phyloP scores from a whole-genome alignment of 2,888 invertebrate species.

The Drosophila prolongata region DNA sequence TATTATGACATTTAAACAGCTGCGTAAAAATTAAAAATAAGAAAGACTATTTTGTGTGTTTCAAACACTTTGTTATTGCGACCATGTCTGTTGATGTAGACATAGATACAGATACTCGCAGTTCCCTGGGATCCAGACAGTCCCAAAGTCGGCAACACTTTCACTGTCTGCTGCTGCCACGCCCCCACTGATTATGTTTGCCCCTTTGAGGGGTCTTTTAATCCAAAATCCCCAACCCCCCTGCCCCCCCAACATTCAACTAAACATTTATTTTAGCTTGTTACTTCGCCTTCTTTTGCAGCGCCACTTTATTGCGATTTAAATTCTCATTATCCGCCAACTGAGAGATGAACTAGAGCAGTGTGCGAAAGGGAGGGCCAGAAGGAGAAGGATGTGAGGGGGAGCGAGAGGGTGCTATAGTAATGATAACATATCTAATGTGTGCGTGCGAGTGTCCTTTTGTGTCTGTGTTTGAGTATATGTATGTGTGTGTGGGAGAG shows the following conservation, averaged over 20 bases:
- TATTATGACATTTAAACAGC: too few species aligned
- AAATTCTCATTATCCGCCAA: slow-evolving; percentile 67
- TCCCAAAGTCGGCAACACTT: slow-evolving; percentile 65
- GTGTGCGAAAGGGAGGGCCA: background rate
- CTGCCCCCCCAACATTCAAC: slow-evolving; percentile 15
- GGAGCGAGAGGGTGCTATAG: slow-evolving; percentile 3
- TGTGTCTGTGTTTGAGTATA: slow-evolving; percentile 1
- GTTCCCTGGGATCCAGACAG: slow-evolving; percentile 37
- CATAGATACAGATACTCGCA: slow-evolving; percentile 20
- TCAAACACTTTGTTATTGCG: background rate
- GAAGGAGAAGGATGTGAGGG: background rate
- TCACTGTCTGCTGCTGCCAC: slow-evolving; percentile 46
- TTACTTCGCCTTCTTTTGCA: slow-evolving; percentile 49
- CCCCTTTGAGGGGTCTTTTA: slow-evolving; percentile 1
- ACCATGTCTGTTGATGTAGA: slow-evolving; percentile 7
- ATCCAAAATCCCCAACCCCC: background rate
- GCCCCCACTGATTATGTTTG: slow-evolving; percentile 1
- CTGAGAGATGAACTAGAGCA: slow-evolving; percentile 24
- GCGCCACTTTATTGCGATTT: slow-evolving; percentile 70
- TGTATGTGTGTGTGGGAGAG: slow-evolving; percentile 28
- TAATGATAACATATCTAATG: slow-evolving; percentile 47
- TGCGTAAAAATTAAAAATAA: too few species aligned
- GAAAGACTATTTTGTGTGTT: background rate
- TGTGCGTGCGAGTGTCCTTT: slow-evolving; percentile 23
- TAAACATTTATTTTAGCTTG: slow-evolving; percentile 67